These are phyloP conservation scores for Rhyacichthys aspro DNA, from an alignment of 2,797 vertebrate genomes.

Conservation along the genomic window DNA sequence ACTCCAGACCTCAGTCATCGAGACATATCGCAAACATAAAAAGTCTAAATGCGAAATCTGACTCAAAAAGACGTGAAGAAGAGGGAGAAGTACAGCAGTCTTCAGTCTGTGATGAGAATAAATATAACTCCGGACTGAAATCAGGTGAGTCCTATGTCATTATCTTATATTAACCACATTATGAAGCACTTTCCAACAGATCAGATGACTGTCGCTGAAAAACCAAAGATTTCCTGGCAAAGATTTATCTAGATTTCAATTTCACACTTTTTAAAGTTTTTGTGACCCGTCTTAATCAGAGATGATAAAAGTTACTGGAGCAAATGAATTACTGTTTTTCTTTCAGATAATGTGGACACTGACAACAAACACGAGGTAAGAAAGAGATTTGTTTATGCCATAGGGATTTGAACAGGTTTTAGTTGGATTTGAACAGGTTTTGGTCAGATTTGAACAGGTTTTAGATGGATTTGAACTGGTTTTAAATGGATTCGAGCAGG, in stretches of 20 bases:
- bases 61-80: not conserved
- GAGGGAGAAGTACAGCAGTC: constrained; percentile 4
- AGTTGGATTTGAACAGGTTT: too few species aligned
- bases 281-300: constrained; percentile 9
- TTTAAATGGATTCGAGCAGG: too few species aligned
- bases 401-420: too few species aligned
- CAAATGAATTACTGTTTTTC: too few species aligned
- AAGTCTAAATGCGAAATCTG: not conserved
- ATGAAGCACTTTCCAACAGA: constrained; percentile 6
- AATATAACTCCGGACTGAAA: not conserved
- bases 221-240: not conserved
- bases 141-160: constrained; percentile 23
- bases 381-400: not conserved
- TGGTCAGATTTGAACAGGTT: too few species aligned
- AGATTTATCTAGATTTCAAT: constrained; percentile 23
- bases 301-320: too few species aligned
- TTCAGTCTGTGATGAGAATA: not conserved
- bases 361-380: not conserved
- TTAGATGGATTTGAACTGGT: too few species aligned
- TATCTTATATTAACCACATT: not conserved
- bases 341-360: too few species aligned
- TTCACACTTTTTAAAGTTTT: constrained; percentile 29
- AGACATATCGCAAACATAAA: constrained; percentile 2
- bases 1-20: constrained; percentile 31
- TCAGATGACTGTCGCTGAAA: constrained; percentile 1